A percentile compares a stretch with the other conserved stretches of the same genome.
Evolutionary conservation across 35 echinoderm and acorn worm species (phyloP).

Genomic region (Ophioderma brevispina): DNA sequence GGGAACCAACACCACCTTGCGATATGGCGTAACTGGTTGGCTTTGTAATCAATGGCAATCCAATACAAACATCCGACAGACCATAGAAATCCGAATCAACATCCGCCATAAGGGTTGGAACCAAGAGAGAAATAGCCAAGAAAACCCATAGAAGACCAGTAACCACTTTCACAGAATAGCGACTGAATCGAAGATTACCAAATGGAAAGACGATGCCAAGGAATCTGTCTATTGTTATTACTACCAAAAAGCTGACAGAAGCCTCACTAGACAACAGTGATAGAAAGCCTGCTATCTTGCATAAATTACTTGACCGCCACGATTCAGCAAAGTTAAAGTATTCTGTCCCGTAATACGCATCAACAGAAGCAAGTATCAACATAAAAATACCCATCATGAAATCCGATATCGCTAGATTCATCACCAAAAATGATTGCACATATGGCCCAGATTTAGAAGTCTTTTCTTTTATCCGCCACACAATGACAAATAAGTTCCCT

Average conservation of each 20-base stretch:
- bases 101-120: conserved; percentile 4
- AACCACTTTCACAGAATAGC: too few species aligned
- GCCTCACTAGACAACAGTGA: conserved; percentile 63
- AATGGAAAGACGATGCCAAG: not conserved
- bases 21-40: not conserved
- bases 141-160: conserved; percentile 37
- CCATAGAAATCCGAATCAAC: conserved; percentile 49
- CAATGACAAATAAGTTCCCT: conserved; percentile 52
- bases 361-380: conserved; percentile 46
- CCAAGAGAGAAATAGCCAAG: conserved; percentile 3
- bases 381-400: conserved; percentile 72
- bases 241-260: conserved; percentile 43
- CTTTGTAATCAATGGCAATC: not conserved
- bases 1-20: not conserved
- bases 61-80: conserved; percentile 52
- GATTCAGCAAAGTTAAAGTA: conserved; percentile 19
- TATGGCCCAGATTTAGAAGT: not conserved
- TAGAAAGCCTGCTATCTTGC: conserved; percentile 46
- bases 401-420: conserved; percentile 57
- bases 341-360: conserved; percentile 28
- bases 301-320: conserved; percentile 35
- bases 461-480: not conserved
- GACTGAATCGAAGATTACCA: not conserved
- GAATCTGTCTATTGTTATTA: conserved; percentile 54
- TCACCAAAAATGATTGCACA: conserved; percentile 15